Evolutionary conservation across 2,888 invertebrate species (phyloP), one percentile per base, ranked within the genome.

Genomic region (Mellilla xanthometata): DNA sequence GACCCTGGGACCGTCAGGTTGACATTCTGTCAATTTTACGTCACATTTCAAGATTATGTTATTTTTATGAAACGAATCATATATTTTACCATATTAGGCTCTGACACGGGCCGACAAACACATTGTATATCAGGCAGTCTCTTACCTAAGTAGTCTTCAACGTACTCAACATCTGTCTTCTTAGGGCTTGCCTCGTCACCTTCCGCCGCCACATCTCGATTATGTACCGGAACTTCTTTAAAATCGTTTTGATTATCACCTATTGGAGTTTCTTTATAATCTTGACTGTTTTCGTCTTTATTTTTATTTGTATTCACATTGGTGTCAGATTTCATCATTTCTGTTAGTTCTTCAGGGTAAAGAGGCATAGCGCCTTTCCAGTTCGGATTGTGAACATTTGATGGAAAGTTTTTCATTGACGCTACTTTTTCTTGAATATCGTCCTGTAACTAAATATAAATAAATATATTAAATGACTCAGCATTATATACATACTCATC

Each of bases 361-460:
- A 85, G 39, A 0, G 81, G 83, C 66, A 80, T 74, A 0, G 83
- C 72, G 0, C 77, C 76, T 49, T 84, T 83, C 85, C 84, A 84
- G 30, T 85, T 83, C 0, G 67, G 72, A 19, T 81, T 83, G 2
- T 71, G 50, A 0, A 74, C 33, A 0, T 49, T 56, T 1, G 65
- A 50, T 3, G 62, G 50, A 0, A n/a, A n/a, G 23, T 24, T 9
- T n/a, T 57, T 63, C 1, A 2, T 28, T 12, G 31, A 27, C n/a
- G 10, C 10, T 13, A 23, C 7, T 7, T 33, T 33, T 12, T 26
- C 10, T 8, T 27, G 13, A 2, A 7, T 12, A 9, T 29, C 29
- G 9, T 30, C 39, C 30, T 45, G 27, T 7, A 13, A 23, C 12
- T 19, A 19, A 19, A 19, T 19, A 19, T 6, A 19, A 3, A 6